phyloP scores from a whole-genome alignment of 2,113 vertebrate genomes.

The Mus spicilegus region DNA sequence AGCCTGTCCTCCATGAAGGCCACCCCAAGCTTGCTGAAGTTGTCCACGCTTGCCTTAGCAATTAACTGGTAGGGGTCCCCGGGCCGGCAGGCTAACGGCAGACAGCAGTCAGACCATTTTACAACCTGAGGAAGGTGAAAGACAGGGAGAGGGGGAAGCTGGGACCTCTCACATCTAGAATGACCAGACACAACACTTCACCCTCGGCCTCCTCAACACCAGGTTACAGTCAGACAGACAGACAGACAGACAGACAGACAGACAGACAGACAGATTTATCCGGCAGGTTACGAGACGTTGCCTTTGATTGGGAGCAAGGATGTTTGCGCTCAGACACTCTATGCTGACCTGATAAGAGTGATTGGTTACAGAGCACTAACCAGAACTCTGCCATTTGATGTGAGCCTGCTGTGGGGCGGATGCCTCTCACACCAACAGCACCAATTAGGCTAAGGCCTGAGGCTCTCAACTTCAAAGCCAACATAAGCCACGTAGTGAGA shows the following conservation, averaged over 20 bases:
- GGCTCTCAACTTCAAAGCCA: not conserved
- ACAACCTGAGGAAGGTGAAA: slow-evolving; percentile 86
- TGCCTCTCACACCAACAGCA: not conserved
- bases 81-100: slow-evolving; percentile 91
- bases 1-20: slow-evolving; percentile 97
- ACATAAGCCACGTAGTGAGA: not conserved
- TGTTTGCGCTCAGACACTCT: not conserved
- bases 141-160: not conserved
- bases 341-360: not conserved
- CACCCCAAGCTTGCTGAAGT: slow-evolving; percentile 94
- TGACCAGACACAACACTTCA: not conserved
- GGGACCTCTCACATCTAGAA: not conserved
- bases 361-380: not conserved
- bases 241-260: too few species aligned
- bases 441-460: not conserved
- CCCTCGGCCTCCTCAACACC: not conserved
- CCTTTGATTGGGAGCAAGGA: not conserved
- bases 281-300: not conserved
- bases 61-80: slow-evolving; percentile 91
- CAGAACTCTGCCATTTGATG: not conserved
- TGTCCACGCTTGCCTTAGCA: slow-evolving; percentile 92
- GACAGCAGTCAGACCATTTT: slow-evolving; percentile 94
- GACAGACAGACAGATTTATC: not conserved
- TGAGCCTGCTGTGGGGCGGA: not conserved
- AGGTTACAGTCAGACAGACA: not conserved